Percentiles rank a stretch among this genome's conserved stretches.
Conservation (phyloP, 2,888 invertebrate species). For the Acronicta alni region DNA sequence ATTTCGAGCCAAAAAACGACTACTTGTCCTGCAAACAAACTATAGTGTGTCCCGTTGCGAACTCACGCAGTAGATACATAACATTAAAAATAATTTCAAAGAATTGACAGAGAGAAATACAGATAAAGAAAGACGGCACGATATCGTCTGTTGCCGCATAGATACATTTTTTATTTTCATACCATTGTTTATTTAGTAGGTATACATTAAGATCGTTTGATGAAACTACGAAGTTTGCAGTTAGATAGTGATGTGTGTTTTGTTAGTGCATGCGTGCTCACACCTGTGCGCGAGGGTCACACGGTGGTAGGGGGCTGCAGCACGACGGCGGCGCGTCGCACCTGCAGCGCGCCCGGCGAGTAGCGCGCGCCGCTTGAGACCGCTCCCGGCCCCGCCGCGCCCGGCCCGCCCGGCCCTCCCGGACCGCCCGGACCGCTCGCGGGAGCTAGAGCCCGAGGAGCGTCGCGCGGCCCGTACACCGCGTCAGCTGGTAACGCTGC, state of each 20-base stretch:
- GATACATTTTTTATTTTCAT: too few species aligned
- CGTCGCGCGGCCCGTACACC: constrained; percentile 90
- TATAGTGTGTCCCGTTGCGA: too few species aligned
- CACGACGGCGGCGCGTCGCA: constrained; percentile 96
- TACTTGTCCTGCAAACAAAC: too few species aligned
- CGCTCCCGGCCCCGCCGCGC: constrained; percentile 91
- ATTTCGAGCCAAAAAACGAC: too few species aligned
- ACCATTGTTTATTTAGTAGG: too few species aligned
- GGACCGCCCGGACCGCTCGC: constrained; percentile 81
- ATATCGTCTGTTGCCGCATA: too few species aligned
- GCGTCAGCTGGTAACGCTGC: constrained; percentile 93
- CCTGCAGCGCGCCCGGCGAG: constrained; percentile 95
- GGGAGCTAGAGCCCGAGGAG: constrained; percentile 74
- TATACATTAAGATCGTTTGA: too few species aligned
- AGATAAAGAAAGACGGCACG: too few species aligned
- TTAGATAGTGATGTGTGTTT: constrained; percentile 4
- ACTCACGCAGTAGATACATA: too few species aligned
- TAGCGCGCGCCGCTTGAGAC: constrained; percentile 88
- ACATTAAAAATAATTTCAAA: too few species aligned
- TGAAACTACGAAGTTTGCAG: not conserved
- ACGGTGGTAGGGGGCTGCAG: constrained; percentile 96
- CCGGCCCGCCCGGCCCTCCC: constrained; percentile 63
- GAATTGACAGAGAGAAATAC: too few species aligned
- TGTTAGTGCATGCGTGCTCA: constrained; percentile 61
- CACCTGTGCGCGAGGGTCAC: constrained; percentile 72